These are phyloP conservation scores for Paralinhomoeus sp. DNA, from an alignment of 2,888 invertebrate genomes.

Conservation along the genomic window DNA sequence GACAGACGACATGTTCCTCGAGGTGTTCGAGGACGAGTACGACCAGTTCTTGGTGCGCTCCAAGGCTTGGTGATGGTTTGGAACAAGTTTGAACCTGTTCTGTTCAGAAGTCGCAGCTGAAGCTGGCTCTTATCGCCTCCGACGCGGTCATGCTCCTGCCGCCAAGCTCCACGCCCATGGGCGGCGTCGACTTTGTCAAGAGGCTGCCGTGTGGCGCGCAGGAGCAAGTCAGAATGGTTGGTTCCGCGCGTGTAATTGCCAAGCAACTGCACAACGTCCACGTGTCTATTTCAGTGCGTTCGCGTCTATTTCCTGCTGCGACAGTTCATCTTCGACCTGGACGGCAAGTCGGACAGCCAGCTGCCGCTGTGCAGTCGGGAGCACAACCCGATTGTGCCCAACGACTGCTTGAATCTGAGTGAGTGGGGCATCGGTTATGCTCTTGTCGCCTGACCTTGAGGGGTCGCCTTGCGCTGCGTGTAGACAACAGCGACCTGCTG, in stretches of 20 bases:
- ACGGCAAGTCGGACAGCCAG: conserved; percentile 57
- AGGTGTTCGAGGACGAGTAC: too few relatives aligned
- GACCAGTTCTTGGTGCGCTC: too few relatives aligned
- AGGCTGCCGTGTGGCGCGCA: conserved; percentile 87
- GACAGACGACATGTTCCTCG: too few relatives aligned
- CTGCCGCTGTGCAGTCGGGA: conserved; percentile 67
- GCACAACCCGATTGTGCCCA: conserved; percentile 68
- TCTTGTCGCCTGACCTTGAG: neutral
- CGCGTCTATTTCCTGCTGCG: conserved; percentile 65
- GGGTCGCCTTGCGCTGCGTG: conserved; percentile 1
- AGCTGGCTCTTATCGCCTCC: conserved; percentile 66
- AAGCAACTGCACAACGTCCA: neutral
- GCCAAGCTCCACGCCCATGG: conserved; percentile 81
- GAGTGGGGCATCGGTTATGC: conserved; percentile 21
- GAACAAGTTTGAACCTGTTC: too few relatives aligned
- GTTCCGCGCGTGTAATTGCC: too few relatives aligned
- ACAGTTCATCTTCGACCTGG: conserved; percentile 51
- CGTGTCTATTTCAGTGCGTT: conserved; percentile 41
- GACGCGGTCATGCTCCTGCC: conserved; percentile 80
- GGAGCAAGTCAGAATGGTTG: conserved; percentile 27
- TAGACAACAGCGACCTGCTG: conserved; percentile 90
- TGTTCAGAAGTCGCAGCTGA: conserved; percentile 33
- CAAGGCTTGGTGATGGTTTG: too few relatives aligned
- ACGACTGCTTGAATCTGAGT: conserved; percentile 88
- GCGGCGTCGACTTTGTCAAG: conserved; percentile 76